Conservation (phyloP, 2,888 invertebrate species). For the Zele albiditarsus region DNA sequence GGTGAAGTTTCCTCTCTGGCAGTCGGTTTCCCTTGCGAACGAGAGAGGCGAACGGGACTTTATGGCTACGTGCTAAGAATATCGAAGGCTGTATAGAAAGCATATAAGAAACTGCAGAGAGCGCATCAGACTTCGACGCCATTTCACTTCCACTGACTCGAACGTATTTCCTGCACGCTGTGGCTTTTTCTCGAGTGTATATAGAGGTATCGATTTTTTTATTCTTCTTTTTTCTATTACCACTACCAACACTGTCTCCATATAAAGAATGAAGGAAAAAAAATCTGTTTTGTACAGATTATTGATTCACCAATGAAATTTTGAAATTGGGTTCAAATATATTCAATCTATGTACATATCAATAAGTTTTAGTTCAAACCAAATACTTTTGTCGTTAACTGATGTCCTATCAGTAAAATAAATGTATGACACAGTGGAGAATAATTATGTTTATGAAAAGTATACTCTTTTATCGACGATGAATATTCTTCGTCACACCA, state of each 20-base stretch:
- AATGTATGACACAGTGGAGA: no score
- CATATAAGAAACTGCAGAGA: slow-evolving; percentile 15
- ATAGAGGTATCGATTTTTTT: neutral
- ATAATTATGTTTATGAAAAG: no score
- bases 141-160: slow-evolving; percentile 1
- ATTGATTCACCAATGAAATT: no score
- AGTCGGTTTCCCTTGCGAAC: slow-evolving; percentile 41
- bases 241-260: no score
- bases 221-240: neutral
- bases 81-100: neutral
- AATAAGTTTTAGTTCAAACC: no score
- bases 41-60: slow-evolving; percentile 35
- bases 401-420: no score
- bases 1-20: slow-evolving; percentile 35
- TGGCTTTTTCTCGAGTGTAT: neutral
- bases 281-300: no score
- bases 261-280: no score
- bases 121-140: slow-evolving; percentile 18
- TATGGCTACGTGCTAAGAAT: slow-evolving; percentile 47
- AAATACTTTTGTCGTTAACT: no score
- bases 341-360: no score
- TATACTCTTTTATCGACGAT: neutral
- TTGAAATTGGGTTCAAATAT: no score
- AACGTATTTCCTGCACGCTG: slow-evolving; percentile 9
- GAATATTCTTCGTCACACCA: no score